Evolutionary conservation across 2,888 invertebrate genomes (phyloP).

Genomic region (Tanypteryx hageni): DNA sequence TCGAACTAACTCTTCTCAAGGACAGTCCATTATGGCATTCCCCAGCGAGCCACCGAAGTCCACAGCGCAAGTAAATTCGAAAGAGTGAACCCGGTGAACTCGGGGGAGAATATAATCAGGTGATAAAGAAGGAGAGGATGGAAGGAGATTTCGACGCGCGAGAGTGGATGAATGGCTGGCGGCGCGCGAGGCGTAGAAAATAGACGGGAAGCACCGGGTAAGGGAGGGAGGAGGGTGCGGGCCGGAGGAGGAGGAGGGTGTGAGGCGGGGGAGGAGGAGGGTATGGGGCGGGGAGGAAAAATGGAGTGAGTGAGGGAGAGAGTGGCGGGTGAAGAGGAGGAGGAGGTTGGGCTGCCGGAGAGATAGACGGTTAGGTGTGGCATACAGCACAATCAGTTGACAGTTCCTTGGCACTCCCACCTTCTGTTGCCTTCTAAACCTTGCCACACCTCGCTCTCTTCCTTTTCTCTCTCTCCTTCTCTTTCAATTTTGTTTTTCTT

Average conservation of each 20-base stretch:
- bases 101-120: background rate
- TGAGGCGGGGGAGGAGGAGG: constrained; percentile 8
- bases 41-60: constrained; percentile 28
- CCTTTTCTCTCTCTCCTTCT: background rate
- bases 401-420: constrained; percentile 58
- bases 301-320: constrained; percentile 7
- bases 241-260: background rate
- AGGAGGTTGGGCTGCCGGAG: constrained; percentile 29
- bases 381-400: constrained; percentile 62
- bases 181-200: constrained; percentile 20
- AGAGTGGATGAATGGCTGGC: constrained; percentile 19
- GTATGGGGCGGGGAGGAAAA: constrained; percentile 1
- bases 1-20: background rate
- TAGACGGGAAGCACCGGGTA: constrained; percentile 23
- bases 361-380: constrained; percentile 63
- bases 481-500: background rate
- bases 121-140: background rate
- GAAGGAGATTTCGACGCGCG: constrained; percentile 47
- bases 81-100: constrained; percentile 26
- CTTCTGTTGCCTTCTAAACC: constrained; percentile 34
- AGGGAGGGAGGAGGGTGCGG: background rate
- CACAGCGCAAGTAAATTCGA: background rate
- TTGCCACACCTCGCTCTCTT: constrained; percentile 10
- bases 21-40: constrained; percentile 20
- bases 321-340: background rate